Percentiles rank a stretch among this genome's conserved stretches.
Evolutionary conservation across 30 jellyfish, hydroid and myxozoan genomes (phyloP).

Genomic region (Aurelia sp.): DNA sequence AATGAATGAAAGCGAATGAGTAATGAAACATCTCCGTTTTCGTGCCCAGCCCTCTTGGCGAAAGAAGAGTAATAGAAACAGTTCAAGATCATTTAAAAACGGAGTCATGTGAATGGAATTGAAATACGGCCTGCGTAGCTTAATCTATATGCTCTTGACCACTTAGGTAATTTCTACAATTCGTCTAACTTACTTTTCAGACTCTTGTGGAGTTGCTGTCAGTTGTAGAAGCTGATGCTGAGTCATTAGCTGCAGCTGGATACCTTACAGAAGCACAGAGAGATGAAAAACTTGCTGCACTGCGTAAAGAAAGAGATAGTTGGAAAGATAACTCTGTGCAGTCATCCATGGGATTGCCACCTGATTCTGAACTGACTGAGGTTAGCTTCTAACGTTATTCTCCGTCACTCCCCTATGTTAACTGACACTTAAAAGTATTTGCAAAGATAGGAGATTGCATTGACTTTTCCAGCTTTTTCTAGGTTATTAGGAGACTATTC

Average conservation of each 20-base stretch:
- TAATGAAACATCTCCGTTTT: too few relatives aligned
- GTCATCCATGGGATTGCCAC: conserved; percentile 38
- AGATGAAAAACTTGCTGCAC: conserved; percentile 47
- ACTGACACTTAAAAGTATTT: too few relatives aligned
- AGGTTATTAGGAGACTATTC: too few relatives aligned
- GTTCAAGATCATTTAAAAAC: too few relatives aligned
- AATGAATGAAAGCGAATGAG: too few relatives aligned
- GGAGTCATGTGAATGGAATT: too few relatives aligned
- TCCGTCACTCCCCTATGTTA: neutral
- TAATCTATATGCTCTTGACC: neutral
- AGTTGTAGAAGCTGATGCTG: conserved; percentile 55
- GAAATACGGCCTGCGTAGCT: too few relatives aligned
- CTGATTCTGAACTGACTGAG: conserved; percentile 64
- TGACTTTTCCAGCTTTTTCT: too few relatives aligned
- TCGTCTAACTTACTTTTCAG: conserved; percentile 20
- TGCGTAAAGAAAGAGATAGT: conserved; percentile 63
- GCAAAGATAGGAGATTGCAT: too few relatives aligned
- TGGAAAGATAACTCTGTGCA: conserved; percentile 45
- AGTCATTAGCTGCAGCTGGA: conserved; percentile 58
- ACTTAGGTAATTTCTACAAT: neutral
- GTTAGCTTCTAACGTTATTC: conserved; percentile 5
- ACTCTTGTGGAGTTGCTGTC: conserved; percentile 58
- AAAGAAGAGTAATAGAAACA: too few relatives aligned
- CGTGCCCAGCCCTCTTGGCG: too few relatives aligned
- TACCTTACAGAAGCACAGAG: conserved; percentile 47